Conservation (phyloP, 2,797 vertebrate species). For the Gymnothorax reevesii region DNA sequence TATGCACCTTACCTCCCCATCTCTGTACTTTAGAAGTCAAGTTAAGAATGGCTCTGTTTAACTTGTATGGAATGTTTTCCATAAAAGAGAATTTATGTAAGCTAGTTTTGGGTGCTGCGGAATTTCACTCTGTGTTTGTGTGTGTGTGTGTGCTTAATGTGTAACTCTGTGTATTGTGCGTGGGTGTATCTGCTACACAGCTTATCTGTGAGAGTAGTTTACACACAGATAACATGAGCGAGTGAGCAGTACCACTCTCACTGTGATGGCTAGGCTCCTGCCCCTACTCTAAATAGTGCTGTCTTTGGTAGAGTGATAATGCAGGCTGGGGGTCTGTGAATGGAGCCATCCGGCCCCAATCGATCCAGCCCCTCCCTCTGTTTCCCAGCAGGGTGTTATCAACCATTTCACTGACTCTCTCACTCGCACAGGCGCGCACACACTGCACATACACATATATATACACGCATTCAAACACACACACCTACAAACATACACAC, state of each 20-base stretch:
- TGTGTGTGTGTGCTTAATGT: too few relatives aligned
- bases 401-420: background rate
- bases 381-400: background rate
- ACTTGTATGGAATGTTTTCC: too few relatives aligned
- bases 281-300: background rate
- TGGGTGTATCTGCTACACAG: background rate
- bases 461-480: background rate
- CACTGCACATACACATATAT: background rate
- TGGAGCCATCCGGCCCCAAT: background rate
- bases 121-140: background rate
- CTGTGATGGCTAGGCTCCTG: background rate
- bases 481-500: background rate
- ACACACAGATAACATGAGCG: background rate
- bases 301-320: background rate
- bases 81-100: too few relatives aligned
- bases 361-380: too few relatives aligned
- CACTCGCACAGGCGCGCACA: background rate
- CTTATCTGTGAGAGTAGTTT: background rate
- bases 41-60: too few relatives aligned
- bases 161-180: too few relatives aligned
- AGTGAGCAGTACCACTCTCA: background rate
- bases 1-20: too few relatives aligned
- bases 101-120: too few relatives aligned
- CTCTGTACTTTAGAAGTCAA: too few relatives aligned
- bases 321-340: constrained; percentile 1